A percentile compares a stretch with the other conserved stretches of the same genome.
These are phyloP conservation scores for Takifugu flavidus DNA, from an alignment of 2,113 vertebrate species.

Conservation along the genomic window DNA sequence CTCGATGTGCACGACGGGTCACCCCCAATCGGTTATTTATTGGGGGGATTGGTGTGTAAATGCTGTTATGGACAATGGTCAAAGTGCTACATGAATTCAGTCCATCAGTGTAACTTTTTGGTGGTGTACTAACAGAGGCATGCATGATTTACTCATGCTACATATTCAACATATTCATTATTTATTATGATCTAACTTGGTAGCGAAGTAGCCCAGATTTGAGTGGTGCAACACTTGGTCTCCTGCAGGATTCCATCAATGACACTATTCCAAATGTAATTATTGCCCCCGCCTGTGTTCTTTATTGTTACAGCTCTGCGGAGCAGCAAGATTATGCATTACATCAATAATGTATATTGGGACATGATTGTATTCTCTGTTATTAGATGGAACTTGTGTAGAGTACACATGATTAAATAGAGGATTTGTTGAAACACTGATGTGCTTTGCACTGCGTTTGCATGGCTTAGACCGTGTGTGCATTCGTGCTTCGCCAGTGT, in stretches of 20 bases:
- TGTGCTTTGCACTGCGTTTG: slow-evolving; percentile 49
- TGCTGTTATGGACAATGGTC: too few relatives aligned
- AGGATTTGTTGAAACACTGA: slow-evolving; percentile 45
- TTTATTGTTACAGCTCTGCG: slow-evolving; percentile 11
- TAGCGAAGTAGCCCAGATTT: neutral
- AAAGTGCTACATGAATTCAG: too few relatives aligned
- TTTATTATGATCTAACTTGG: neutral
- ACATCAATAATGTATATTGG: slow-evolving; percentile 51
- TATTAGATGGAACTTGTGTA: slow-evolving; percentile 42
- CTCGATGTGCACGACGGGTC: too few relatives aligned
- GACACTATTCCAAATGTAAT: slow-evolving; percentile 28
- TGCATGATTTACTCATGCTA: too few relatives aligned
- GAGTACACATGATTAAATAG: slow-evolving; percentile 47
- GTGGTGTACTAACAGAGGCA: too few relatives aligned
- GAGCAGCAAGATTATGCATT: slow-evolving; percentile 27
- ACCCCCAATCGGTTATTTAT: too few relatives aligned
- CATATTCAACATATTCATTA: too few relatives aligned
- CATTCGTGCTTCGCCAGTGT: slow-evolving; percentile 27
- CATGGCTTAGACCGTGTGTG: slow-evolving; percentile 35
- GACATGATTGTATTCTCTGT: slow-evolving; percentile 36
- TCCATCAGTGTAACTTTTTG: too few relatives aligned
- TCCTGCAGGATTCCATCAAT: slow-evolving; percentile 19
- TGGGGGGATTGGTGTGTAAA: too few relatives aligned
- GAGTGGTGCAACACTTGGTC: slow-evolving; percentile 4
- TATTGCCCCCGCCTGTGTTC: slow-evolving; percentile 19